Evolutionary conservation across 2,797 vertebrate genomes (phyloP), one percentile per base, ranked within the genome.

Genomic region (Arctocebus calabarensis): DNA sequence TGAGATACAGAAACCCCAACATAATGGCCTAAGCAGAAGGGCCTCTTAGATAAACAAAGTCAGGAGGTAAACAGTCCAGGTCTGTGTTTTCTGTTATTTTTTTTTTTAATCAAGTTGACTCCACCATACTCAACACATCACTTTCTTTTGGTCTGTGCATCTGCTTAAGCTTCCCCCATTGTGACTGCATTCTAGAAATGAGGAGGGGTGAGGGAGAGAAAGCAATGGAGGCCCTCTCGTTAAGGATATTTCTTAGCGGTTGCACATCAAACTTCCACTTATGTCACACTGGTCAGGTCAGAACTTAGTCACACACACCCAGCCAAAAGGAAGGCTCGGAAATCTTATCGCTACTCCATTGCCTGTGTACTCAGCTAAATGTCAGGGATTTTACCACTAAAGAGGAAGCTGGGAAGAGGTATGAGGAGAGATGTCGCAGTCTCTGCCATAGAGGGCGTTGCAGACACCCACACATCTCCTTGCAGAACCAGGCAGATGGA

Each of bases 31-130:
- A 43, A 84, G 37, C 37, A 81, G 48, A 57, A 91, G 20, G 29
- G 4, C 88, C 55, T 84, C 37, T 71, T 59, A 66, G 87, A 75
- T 86, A 75, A 94, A 77, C 45, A 84, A 89, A 62, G 77, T 43
- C 55, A 81, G 29, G 43, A 94, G 29, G 29, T 48, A 66, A 83
- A 32, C 74, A 48, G 20, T 6, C 34, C 40, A 90, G 40, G 25
- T 73, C 55, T 64, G 55, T 94, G 32, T 34, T 92, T 32, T 34
- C 61, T 68, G 40, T 55, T 61, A 34, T 61, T 27, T 55, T 59
- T 40, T 68, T 78, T 22, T 71, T 64, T 1, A n/a, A 34, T 74
- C 59, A 40, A 5, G 34, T 66, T 83, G 14, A 43, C 17, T 79
- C 10, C 12, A 20, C 5, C 61, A 32, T 79, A 25, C 90, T 84